Conservation (phyloP, 2,888 invertebrate species). For the Drosophila eohydei region DNA sequence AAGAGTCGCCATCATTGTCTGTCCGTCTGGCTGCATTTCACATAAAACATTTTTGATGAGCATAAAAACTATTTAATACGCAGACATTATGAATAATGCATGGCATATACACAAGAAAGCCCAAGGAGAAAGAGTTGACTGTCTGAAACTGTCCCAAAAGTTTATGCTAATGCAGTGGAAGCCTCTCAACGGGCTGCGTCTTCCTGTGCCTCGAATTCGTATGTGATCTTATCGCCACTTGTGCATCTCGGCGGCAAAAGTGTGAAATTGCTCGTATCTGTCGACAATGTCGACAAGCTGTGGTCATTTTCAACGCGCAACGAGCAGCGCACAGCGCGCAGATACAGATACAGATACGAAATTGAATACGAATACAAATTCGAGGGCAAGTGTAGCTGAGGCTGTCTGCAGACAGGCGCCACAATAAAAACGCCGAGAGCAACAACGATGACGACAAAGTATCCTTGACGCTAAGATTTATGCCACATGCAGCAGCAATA, state of each 20-base stretch:
- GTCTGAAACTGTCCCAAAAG: constrained; percentile 58
- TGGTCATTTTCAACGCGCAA: constrained; percentile 77
- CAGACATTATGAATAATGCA: constrained; percentile 77
- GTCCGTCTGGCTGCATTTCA: constrained; percentile 46
- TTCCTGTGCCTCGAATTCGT: constrained; percentile 4
- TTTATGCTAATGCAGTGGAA: constrained; percentile 64
- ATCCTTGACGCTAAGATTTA: constrained; percentile 80
- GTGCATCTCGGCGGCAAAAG: constrained; percentile 66
- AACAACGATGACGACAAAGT: constrained; percentile 79
- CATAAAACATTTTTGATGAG: constrained; percentile 80
- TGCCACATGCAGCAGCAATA: constrained; percentile 54
- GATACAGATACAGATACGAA: constrained; percentile 37
- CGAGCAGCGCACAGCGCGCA: constrained; percentile 50
- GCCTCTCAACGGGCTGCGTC: neutral
- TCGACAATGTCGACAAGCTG: constrained; percentile 73
- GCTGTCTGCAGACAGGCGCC: constrained; percentile 75
- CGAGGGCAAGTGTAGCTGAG: constrained; percentile 22
- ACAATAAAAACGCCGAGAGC: constrained; percentile 76
- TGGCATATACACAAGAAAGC: constrained; percentile 39
- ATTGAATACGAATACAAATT: constrained; percentile 14
- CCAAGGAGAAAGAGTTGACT: constrained; percentile 31
- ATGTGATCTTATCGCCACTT: constrained; percentile 59
- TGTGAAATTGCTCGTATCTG: constrained; percentile 82
- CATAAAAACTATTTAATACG: constrained; percentile 76
- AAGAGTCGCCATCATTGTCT: constrained; percentile 28